Evolutionary conservation across 2,113 vertebrate species (phyloP), one percentile per base, ranked within the genome.

Genomic region (Peromyscus maniculatus): DNA sequence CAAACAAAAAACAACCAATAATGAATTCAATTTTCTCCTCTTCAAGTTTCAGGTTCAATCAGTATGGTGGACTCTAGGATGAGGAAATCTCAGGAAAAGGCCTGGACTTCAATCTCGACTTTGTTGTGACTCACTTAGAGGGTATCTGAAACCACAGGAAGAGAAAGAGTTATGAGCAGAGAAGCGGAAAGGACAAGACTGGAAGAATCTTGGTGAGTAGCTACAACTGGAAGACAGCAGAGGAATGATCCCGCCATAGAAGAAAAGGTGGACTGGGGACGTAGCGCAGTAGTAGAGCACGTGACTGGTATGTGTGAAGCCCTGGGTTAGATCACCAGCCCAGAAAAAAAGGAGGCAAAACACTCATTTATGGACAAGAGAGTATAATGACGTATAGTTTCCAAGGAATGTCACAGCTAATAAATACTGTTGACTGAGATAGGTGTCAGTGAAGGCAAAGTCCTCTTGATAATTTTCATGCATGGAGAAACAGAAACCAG

Each of bases 21-120:
- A 88, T 86, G 31, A 95, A 75, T 91, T 97, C 13, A 31, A 91
- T 71, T 94, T 97, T 96, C 43, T 97, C 80, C 13, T 93, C 26
- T 71, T 74, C 89, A 52, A 92, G 17, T 94, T 7, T 96, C 82
- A 91, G 62, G 31, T 94, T 3, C 16, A 93, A 80, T 83, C 31
- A 90, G 64, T 72, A 28, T 93, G 49, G 22, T 36, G 91, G 82
- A 96, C 87, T 96, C 69, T 12, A 84, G 36, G 5, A 96, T 62
- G 67, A 77, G 33, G 31, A 22, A 11, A 92, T 16, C 43, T 86
- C 62, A 95, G 69, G n/a, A 92, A 36, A 89, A 92, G 91, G 49
- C 36, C 46, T 49, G 11, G 75, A 92, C 74, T 88, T 77, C 33
- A 96, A 91, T 55, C 28, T 2, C 82, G 36, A 80, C 39, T 91